Percentiles rank a stretch among this genome's conserved stretches.
These are phyloP conservation scores for Drosophila parabipectinata DNA, from an alignment of 1,140 invertebrate species.

Conservation along the genomic window DNA sequence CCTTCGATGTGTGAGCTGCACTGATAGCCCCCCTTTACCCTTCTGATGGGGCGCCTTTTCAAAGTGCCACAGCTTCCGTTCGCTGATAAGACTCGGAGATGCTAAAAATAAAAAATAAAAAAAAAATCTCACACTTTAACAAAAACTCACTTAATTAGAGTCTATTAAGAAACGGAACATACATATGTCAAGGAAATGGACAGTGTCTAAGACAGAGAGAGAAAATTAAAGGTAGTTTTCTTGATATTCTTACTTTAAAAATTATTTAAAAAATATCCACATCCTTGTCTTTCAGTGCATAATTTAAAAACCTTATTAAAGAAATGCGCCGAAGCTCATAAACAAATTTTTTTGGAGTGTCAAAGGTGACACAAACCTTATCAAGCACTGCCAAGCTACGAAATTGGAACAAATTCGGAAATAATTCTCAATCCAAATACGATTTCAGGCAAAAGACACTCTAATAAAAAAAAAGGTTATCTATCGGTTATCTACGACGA, in stretches of 20 bases:
- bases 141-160: background rate
- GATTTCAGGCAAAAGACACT: background rate
- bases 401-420: conserved; percentile 37
- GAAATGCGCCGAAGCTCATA: conserved; percentile 5
- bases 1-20: background rate
- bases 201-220: background rate
- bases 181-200: background rate
- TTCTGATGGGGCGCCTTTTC: conserved; percentile 7
- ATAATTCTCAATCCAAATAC: conserved; percentile 6
- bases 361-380: conserved; percentile 11
- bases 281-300: background rate
- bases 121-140: background rate
- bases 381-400: background rate
- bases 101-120: background rate
- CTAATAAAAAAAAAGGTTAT: conserved; percentile 17
- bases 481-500: conserved; percentile 12
- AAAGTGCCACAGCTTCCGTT: conserved; percentile 44
- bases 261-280: no score
- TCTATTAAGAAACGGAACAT: background rate
- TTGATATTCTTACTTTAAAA: no score
- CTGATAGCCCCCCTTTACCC: conserved; percentile 1
- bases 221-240: background rate
- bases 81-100: conserved; percentile 20
- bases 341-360: conserved; percentile 12
- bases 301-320: background rate